These are phyloP conservation scores for Pangasius djambal DNA, from an alignment of 2,797 vertebrate species.

Conservation along the genomic window DNA sequence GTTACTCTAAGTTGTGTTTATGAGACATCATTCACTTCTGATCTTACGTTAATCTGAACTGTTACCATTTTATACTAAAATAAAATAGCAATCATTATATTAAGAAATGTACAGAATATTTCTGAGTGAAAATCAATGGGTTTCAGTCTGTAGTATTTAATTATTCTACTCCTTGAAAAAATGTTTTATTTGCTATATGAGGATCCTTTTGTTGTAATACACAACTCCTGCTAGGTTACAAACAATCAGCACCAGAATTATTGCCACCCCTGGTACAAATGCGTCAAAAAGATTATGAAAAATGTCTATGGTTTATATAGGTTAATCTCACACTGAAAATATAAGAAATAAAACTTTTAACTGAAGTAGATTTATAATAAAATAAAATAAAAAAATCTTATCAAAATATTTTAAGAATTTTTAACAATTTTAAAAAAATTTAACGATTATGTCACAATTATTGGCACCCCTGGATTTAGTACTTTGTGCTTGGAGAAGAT, in stretches of 20 bases:
- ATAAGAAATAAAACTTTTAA: neutral
- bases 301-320: neutral
- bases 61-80: slow-evolving; percentile 63
- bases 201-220: neutral
- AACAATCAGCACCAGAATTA: neutral
- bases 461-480: neutral
- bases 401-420: neutral
- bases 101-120: neutral
- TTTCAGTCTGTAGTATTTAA: neutral
- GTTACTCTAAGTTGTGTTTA: slow-evolving; percentile 65
- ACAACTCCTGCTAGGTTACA: neutral
- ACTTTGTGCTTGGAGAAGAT: neutral
- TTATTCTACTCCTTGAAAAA: neutral
- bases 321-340: neutral
- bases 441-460: neutral
- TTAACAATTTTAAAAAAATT: neutral
- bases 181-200: neutral
- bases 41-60: neutral
- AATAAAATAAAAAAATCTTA: neutral
- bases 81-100: neutral
- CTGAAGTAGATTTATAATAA: neutral
- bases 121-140: neutral
- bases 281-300: neutral
- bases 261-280: neutral
- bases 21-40: slow-evolving; percentile 64